A percentile compares a stretch with the other conserved stretches of the same genome.
Evolutionary conservation across 2,113 vertebrate genomes (phyloP).

Genomic region (Nyctibius bracteatus): DNA sequence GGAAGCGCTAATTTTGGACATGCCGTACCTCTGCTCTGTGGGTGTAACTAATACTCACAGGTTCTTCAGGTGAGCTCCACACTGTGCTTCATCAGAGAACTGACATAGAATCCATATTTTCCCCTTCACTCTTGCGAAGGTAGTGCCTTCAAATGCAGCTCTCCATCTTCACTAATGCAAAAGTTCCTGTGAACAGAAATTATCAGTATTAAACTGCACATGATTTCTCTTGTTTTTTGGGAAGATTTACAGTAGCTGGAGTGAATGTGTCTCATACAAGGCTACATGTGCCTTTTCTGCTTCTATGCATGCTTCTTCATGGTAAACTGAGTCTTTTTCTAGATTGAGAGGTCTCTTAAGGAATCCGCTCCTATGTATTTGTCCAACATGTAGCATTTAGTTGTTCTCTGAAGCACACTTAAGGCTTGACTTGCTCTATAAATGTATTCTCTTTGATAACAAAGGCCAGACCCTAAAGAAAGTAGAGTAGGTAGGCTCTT

Average conservation of each 20-base stretch:
- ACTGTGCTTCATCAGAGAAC: not conserved
- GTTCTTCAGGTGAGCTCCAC: not conserved
- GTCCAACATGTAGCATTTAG: not conserved
- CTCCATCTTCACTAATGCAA: not conserved
- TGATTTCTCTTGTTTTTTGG: not conserved
- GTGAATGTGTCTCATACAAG: not conserved
- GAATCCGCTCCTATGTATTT: not conserved
- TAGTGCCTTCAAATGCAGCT: not conserved
- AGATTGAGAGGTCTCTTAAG: not conserved
- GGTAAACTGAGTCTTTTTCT: not conserved
- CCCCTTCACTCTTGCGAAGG: not conserved
- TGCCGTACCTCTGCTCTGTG: not conserved
- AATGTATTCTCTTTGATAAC: not conserved
- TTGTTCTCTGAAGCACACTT: not conserved
- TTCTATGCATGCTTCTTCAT: not conserved
- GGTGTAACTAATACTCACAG: not conserved
- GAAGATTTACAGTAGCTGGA: not conserved
- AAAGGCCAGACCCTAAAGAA: not conserved
- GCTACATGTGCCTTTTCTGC: not conserved
- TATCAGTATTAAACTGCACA: not conserved
- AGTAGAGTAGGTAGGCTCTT: not conserved
- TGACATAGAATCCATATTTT: not conserved
- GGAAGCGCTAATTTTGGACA: not conserved
- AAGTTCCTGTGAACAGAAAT: not conserved
- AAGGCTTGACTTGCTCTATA: not conserved